Percentiles rank a stretch among this genome's conserved stretches.
Evolutionary conservation across 2,888 invertebrate genomes (phyloP).

Genomic region (Sialis fuliginosa): DNA sequence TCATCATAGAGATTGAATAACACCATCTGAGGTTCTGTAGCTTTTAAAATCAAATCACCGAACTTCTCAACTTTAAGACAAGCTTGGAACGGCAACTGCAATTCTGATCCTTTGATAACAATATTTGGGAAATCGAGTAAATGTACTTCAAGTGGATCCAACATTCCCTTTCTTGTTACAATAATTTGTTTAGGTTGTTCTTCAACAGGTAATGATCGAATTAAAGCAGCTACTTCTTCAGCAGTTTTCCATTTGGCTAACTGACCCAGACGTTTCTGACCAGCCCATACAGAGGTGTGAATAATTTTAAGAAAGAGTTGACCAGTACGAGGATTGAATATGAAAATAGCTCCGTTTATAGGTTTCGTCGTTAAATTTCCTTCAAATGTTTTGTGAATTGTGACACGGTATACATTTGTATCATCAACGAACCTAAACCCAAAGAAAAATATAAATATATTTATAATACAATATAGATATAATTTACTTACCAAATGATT

Average conservation of each 20-base stretch:
- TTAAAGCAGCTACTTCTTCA: conserved; percentile 98
- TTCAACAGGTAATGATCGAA: conserved; percentile 96
- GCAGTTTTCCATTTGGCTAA: conserved; percentile 99
- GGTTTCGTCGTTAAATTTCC: conserved; percentile 98
- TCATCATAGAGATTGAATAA: conserved; percentile 98
- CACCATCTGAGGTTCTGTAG: conserved; percentile 99
- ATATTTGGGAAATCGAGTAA: conserved; percentile 99
- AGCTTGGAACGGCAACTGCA: conserved; percentile 97
- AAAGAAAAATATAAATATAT: conserved; percentile 4
- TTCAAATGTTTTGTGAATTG: conserved; percentile 99
- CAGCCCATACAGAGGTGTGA: conserved; percentile 99
- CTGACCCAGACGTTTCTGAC: conserved; percentile 98
- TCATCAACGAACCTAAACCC: conserved; percentile 79
- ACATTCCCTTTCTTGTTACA: conserved; percentile 98
- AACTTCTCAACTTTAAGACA: conserved; percentile 98
- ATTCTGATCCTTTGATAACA: conserved; percentile 97
- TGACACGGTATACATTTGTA: conserved; percentile 98
- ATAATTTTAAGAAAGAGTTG: conserved; percentile 99
- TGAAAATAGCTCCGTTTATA: conserved; percentile 99
- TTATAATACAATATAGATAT: background rate
- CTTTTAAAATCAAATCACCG: conserved; percentile 95
- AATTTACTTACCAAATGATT: conserved; percentile 72
- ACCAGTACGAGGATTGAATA: conserved; percentile 97
- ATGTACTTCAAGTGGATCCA: conserved; percentile 98
- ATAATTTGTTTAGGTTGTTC: conserved; percentile 99